phyloP scores from a whole-genome alignment of 2,113 vertebrate species.

The Peucedramus taeniatus region DNA sequence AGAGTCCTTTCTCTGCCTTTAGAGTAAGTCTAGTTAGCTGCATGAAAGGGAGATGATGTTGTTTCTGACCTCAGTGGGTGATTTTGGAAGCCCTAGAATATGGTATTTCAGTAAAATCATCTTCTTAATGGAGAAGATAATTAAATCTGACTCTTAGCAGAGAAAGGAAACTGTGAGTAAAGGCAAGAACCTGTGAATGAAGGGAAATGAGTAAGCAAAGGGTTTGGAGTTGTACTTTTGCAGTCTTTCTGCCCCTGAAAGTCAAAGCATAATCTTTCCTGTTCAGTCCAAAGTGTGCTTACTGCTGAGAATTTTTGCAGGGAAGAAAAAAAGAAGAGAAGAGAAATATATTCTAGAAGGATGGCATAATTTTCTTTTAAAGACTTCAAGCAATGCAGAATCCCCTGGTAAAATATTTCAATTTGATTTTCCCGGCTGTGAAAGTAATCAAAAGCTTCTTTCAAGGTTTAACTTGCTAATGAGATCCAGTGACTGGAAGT shows the following conservation, averaged over 20 bases:
- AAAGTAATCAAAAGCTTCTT: constrained; percentile 57
- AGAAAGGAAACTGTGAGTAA: not conserved
- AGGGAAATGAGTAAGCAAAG: not conserved
- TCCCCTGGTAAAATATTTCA: constrained; percentile 44
- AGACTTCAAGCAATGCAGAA: not conserved
- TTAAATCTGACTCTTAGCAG: not conserved
- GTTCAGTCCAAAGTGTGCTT: not conserved
- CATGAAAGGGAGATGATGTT: not conserved
- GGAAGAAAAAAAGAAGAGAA: not conserved
- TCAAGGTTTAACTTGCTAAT: constrained; percentile 58
- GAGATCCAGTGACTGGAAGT: constrained; percentile 46
- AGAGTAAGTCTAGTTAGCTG: not conserved
- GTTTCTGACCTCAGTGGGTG: not conserved
- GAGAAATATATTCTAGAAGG: not conserved
- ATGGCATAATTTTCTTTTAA: not conserved
- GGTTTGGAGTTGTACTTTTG: not conserved
- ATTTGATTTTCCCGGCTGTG: constrained; percentile 43
- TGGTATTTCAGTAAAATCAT: not conserved
- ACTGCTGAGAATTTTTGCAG: not conserved
- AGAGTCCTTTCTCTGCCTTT: not conserved
- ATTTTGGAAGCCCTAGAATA: not conserved
- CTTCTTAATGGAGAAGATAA: not conserved
- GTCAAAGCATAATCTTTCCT: not conserved
- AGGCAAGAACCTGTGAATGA: not conserved
- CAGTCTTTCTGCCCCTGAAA: not conserved